Evolutionary conservation across 2,888 invertebrate genomes (phyloP).

Genomic region (Pollenia griseotomentosa): DNA sequence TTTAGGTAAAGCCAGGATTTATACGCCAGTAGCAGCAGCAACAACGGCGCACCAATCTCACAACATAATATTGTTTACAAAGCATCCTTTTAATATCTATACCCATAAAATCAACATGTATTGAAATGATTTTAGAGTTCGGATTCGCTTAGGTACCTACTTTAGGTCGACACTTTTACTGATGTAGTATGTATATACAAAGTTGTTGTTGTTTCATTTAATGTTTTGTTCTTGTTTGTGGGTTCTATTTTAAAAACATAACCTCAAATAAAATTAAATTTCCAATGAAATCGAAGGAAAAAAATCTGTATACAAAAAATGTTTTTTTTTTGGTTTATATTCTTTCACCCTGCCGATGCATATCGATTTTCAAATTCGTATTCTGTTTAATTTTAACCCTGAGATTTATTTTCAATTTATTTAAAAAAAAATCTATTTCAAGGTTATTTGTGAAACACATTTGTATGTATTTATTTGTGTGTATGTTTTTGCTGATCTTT

Average conservation of each 20-base stretch:
- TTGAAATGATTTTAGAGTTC: constrained; percentile 30
- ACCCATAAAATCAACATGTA: constrained; percentile 37
- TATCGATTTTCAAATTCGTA: constrained; percentile 41
- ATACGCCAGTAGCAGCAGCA: constrained; percentile 27
- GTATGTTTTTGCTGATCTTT: constrained; percentile 35
- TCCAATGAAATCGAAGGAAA: constrained; percentile 52
- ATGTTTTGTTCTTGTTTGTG: constrained; percentile 13
- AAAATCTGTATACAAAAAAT: constrained; percentile 23
- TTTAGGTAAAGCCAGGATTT: constrained; percentile 66
- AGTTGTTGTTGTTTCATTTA: neutral
- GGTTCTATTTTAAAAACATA: constrained; percentile 49
- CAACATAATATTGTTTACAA: constrained; percentile 22
- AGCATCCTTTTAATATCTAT: constrained; percentile 46
- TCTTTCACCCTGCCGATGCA: constrained; percentile 11
- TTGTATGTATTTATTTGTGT: neutral
- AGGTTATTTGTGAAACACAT: constrained; percentile 49
- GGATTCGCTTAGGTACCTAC: constrained; percentile 48
- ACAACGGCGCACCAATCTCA: constrained; percentile 6
- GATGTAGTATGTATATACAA: constrained; percentile 10
- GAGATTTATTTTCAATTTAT: constrained; percentile 48
- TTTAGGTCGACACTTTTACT: constrained; percentile 56
- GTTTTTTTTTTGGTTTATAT: neutral
- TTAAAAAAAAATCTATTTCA: constrained; percentile 33
- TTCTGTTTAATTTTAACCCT: constrained; percentile 42
- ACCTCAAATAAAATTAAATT: constrained; percentile 62